Evolutionary conservation across 2,113 vertebrate species (phyloP), one percentile per base, ranked within the genome.

Genomic region (Paramisgurnus dabryanus): DNA sequence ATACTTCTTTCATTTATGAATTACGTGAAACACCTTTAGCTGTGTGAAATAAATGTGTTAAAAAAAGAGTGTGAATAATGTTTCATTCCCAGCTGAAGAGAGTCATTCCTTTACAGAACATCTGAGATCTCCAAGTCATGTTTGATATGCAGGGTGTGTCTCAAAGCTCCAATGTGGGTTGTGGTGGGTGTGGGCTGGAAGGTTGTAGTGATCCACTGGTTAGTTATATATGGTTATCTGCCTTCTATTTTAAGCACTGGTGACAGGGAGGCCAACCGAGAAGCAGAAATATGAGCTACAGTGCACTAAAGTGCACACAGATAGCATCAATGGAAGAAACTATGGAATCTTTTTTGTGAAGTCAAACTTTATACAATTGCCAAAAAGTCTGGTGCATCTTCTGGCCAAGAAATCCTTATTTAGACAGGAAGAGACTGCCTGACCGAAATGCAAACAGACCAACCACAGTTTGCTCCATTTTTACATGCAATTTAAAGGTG

Each of bases 191-290:
- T 45, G 72, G 40, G 58, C 53, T 64, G 18, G 39, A 53, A 58
- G 76, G 12, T 39, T 61, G 39, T 60, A 67, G 69, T 66, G 72
- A 50, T 58, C 34, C 53, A 61, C 63, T 22, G 69, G 45, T 55
- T 65, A 63, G 58, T 53, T 45, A 58, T 60, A 67, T 53, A 73
- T 72, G 27, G 63, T 58, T 68, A 68, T 79, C 75, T 22, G 69
- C 45, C 74, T 49, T 71, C 75, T 83, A 80, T 85, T 78, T 83
- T 81, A 67, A 75, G 70, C 70, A 66, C 13, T 13, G 6, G 34
- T 61, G 41, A 78, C 60, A 64, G 60, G 43, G 45, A 50, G 74
- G 17, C 50, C 58, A 4, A 79, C 53, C 40, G 4, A 55, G 43
- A 39, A 27, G 18, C 3, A 50, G 50, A 73, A 64, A 58, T 80